These are phyloP conservation scores for Aldrovandia affinis DNA, from an alignment of 2,797 vertebrate genomes.

Conservation along the genomic window DNA sequence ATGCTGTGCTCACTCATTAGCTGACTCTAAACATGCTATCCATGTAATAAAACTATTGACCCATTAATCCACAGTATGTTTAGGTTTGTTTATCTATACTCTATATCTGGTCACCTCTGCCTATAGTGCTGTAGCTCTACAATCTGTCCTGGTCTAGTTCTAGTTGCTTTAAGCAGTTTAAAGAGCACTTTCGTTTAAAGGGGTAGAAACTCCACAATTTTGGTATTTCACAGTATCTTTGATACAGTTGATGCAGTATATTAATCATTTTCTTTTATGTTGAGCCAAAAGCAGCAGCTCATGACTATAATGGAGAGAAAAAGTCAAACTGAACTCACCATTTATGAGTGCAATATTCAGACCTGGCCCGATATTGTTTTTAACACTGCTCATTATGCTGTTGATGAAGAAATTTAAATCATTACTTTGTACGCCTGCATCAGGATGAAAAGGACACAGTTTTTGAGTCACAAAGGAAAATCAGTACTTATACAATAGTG, in stretches of 20 bases:
- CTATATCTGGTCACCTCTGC: not conserved
- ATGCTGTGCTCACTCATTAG: no score
- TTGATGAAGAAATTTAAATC: conserved; percentile 33
- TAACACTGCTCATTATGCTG: conserved; percentile 83
- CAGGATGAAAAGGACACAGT: not conserved
- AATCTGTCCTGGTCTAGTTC: not conserved
- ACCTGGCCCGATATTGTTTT: conserved; percentile 83
- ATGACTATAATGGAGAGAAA: not conserved
- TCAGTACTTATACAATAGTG: not conserved
- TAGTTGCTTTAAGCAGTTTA: not conserved
- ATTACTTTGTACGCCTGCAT: not conserved
- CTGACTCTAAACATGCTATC: no score
- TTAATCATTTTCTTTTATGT: not conserved
- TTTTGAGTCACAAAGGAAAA: not conserved
- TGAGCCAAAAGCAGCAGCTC: not conserved
- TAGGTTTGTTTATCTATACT: not conserved
- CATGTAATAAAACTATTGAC: no score
- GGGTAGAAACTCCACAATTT: not conserved
- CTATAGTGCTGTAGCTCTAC: no score
- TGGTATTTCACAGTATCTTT: not conserved
- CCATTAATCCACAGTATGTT: no score
- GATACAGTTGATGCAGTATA: not conserved
- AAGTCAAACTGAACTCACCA: conserved; percentile 70
- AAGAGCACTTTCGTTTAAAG: not conserved
- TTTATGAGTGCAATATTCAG: conserved; percentile 84